A percentile compares a stretch with the other conserved stretches of the same genome.
Conservation (phyloP, 2,113 vertebrate genomes). For the Ifrita kowaldi region DNA sequence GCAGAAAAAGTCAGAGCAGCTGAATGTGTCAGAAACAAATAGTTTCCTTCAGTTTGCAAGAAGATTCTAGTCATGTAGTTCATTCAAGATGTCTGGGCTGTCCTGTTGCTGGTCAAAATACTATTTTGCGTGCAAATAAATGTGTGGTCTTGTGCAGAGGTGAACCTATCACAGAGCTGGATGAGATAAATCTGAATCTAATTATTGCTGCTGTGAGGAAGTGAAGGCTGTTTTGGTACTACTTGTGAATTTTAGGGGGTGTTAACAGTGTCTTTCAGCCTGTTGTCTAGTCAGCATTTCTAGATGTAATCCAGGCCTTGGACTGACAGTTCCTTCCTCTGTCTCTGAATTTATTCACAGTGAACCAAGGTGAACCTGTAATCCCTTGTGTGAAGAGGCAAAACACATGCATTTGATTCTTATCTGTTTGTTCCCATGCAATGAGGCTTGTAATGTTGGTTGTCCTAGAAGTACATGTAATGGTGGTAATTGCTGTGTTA, state of each 20-base stretch:
- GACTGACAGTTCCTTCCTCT: neutral
- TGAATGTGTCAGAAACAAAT: neutral
- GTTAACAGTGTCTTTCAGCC: neutral
- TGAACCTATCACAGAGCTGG: neutral
- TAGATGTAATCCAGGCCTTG: neutral
- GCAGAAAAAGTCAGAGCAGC: neutral
- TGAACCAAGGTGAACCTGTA: neutral
- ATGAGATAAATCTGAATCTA: neutral
- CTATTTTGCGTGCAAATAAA: neutral
- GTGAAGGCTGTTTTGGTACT: neutral
- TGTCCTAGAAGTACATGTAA: neutral
- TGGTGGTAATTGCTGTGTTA: neutral
- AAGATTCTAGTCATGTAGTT: neutral
- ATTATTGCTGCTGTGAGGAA: neutral
- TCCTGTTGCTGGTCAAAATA: neutral
- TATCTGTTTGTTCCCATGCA: neutral
- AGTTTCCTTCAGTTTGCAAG: neutral
- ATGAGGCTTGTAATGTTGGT: neutral
- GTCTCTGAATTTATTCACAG: neutral
- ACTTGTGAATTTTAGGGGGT: neutral
- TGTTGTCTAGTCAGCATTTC: neutral
- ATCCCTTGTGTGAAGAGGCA: neutral
- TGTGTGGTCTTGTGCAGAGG: neutral
- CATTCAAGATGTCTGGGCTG: neutral
- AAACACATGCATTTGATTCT: neutral